These are phyloP conservation scores for Caenorhabditis macrosperma DNA, from an alignment of 2,888 invertebrate genomes.

Conservation along the genomic window DNA sequence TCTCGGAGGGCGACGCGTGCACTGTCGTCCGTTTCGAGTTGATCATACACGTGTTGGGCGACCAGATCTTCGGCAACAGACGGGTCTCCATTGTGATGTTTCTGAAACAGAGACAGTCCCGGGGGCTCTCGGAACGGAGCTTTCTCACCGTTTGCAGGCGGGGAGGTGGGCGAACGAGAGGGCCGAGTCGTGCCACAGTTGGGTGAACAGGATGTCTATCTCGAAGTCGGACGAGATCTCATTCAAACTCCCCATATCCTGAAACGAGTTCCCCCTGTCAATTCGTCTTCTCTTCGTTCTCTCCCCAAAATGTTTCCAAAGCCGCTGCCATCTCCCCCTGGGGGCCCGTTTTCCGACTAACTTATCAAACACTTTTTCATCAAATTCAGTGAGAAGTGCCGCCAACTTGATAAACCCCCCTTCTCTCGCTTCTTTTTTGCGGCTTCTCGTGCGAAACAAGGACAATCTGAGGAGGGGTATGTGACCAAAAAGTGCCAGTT, in stretches of 20 bases:
- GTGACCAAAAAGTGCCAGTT: conserved; percentile 13
- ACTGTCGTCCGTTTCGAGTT: conserved; percentile 79
- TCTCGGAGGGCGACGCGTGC: conserved; percentile 79
- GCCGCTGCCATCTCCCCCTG: conserved; percentile 22
- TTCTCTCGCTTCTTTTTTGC: background rate
- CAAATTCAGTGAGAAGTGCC: conserved; percentile 41
- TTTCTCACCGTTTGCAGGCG: conserved; percentile 69
- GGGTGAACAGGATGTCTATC: conserved; percentile 80
- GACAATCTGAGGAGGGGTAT: conserved; percentile 11
- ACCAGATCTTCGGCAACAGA: conserved; percentile 77
- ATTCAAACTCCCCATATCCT: conserved; percentile 80
- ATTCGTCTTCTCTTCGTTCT: conserved; percentile 19
- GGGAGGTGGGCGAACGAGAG: conserved; percentile 72
- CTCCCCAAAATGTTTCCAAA: conserved; percentile 48
- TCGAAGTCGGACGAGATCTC: conserved; percentile 80
- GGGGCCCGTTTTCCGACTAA: conserved; percentile 52
- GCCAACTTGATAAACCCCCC: conserved; percentile 42
- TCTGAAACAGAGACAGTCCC: conserved; percentile 45
- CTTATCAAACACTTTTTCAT: conserved; percentile 61
- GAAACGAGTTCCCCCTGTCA: conserved; percentile 32
- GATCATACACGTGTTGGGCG: conserved; percentile 80
- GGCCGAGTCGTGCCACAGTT: conserved; percentile 79
- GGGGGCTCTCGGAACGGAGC: background rate
- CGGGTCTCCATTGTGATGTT: conserved; percentile 80
- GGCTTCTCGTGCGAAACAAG: background rate